These are phyloP conservation scores for Metacarcinus magister DNA, from an alignment of 2,888 invertebrate genomes.

Conservation along the genomic window DNA sequence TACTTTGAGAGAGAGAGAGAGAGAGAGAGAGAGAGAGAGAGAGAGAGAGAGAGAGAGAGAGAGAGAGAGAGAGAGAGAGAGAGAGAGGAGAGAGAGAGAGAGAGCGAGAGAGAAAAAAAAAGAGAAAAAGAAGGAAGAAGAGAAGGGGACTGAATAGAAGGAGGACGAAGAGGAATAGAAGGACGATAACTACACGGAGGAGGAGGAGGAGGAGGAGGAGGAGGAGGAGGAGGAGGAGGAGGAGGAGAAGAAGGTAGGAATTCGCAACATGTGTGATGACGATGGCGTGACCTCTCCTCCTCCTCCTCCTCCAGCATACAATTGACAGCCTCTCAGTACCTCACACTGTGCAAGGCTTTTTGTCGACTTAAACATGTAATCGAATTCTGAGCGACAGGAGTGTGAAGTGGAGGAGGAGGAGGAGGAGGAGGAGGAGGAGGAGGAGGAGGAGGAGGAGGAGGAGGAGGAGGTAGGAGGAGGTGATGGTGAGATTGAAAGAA, in stretches of 20 bases:
- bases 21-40: too few species aligned
- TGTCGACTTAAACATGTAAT: neutral
- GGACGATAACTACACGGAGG: neutral
- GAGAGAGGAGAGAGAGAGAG: neutral
- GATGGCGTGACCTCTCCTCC: neutral
- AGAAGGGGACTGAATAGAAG: neutral
- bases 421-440: conserved; percentile 26
- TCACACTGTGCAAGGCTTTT: neutral
- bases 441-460: conserved; percentile 26
- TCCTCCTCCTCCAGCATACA: neutral
- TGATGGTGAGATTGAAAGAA: neutral
- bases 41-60: neutral
- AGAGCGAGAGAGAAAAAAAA: neutral
- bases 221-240: neutral
- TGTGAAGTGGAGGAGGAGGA: conserved; percentile 14
- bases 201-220: neutral
- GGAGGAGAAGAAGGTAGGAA: neutral
- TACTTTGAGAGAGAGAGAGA: too few species aligned
- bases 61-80: neutral
- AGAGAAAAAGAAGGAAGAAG: neutral
- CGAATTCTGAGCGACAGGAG: neutral
- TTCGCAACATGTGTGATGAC: conserved; percentile 8
- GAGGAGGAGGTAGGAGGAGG: neutral
- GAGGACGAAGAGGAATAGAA: neutral
- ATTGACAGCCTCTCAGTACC: conserved; percentile 13